Conservation (phyloP, 2,797 vertebrate species). For the Sebastes itinus region DNA sequence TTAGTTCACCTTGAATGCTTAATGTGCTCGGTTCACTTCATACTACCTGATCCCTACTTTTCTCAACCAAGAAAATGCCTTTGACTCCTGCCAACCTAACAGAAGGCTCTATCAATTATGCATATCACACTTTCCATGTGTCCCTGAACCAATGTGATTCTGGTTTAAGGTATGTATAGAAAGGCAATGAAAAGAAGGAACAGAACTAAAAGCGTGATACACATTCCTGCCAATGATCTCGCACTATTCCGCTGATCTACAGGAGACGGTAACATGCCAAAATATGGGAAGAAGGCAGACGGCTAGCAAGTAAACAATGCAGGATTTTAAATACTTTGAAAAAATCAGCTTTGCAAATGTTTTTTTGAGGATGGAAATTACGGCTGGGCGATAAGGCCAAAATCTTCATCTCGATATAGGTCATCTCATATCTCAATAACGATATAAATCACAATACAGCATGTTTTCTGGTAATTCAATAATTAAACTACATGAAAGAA, state of each 20-base stretch:
- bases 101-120: slow-evolving; percentile 64
- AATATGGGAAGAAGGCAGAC: neutral
- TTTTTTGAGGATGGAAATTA: neutral
- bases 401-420: no score
- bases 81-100: slow-evolving; percentile 48
- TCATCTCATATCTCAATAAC: no score
- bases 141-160: slow-evolving; percentile 10
- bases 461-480: no score
- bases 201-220: neutral
- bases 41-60: slow-evolving; percentile 25
- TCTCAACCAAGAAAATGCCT: slow-evolving; percentile 28
- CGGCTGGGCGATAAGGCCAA: no score
- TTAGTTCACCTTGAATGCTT: neutral
- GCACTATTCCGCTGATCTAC: neutral
- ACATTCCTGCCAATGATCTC: neutral
- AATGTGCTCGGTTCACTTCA: neutral
- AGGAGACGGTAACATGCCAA: neutral
- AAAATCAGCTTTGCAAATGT: neutral
- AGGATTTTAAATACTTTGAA: neutral
- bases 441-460: no score
- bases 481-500: no score
- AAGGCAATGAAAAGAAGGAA: slow-evolving; percentile 2
- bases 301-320: neutral
- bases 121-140: slow-evolving; percentile 37
- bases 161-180: neutral